These are phyloP conservation scores for Chelonus formosanus DNA, from an alignment of 2,888 invertebrate genomes.

Conservation along the genomic window DNA sequence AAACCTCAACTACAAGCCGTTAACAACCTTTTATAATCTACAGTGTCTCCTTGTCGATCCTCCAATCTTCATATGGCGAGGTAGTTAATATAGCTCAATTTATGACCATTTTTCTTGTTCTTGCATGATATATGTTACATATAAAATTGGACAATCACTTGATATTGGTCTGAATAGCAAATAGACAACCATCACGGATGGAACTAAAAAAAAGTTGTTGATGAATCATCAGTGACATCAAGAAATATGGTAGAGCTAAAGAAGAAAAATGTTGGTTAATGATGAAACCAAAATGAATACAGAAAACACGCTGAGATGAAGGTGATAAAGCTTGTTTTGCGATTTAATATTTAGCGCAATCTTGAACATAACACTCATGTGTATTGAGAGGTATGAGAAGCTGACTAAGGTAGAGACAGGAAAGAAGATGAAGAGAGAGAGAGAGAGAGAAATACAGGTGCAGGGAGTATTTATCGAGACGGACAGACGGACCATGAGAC, in stretches of 20 bases:
- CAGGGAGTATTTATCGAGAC: constrained; percentile 38
- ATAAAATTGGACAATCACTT: constrained; percentile 36
- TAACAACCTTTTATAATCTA: constrained; percentile 49
- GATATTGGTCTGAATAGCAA: constrained; percentile 55
- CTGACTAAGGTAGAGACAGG: constrained; percentile 33
- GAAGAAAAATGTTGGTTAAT: constrained; percentile 5
- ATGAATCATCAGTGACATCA: constrained; percentile 38
- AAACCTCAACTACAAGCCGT: constrained; percentile 56
- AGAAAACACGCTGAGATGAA: constrained; percentile 37
- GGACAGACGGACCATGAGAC: constrained; percentile 36
- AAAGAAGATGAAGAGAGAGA: constrained; percentile 32
- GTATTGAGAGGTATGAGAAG: constrained; percentile 24
- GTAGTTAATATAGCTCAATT: constrained; percentile 26
- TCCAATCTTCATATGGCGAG: constrained; percentile 50
- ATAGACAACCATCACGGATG: no score
- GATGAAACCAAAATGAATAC: constrained; percentile 23
- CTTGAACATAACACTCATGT: constrained; percentile 26
- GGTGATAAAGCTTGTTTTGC: constrained; percentile 34
- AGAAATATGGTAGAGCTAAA: no score
- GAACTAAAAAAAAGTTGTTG: constrained; percentile 27
- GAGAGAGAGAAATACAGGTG: constrained; percentile 42
- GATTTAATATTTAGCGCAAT: constrained; percentile 37
- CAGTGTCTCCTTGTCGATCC: constrained; percentile 31
- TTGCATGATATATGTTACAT: neutral
- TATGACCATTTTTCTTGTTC: no score